Conservation (phyloP, 1,140 invertebrate species). For the Cardiocondyla obscurior region DNA sequence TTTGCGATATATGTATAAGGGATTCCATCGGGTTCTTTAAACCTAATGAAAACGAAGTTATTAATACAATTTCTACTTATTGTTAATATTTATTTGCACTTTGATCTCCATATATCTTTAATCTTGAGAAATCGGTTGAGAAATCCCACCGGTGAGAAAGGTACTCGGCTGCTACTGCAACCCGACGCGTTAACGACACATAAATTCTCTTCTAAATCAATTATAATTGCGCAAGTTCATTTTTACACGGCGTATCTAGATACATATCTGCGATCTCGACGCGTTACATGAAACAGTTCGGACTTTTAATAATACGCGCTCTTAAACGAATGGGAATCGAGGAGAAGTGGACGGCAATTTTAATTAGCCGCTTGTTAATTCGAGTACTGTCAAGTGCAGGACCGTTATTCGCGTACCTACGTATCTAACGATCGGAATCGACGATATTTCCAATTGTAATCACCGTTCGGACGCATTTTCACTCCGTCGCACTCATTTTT, state of each 20-base stretch:
- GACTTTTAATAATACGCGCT: not conserved
- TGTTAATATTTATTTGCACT: not conserved
- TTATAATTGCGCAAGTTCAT: not conserved
- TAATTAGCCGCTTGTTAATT: constrained; percentile 26
- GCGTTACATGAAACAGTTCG: not conserved
- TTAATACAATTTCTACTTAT: not conserved
- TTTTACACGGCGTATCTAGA: not conserved
- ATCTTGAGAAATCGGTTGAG: not conserved
- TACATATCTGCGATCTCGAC: constrained; percentile 1
- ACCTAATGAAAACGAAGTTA: not conserved
- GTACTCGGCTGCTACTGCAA: not conserved
- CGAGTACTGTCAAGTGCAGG: not conserved
- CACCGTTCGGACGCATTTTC: not conserved
- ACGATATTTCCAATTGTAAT: constrained; percentile 14
- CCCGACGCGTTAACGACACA: not conserved
- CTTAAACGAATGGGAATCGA: not conserved
- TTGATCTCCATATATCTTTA: not conserved
- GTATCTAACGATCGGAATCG: not conserved
- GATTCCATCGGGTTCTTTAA: not conserved
- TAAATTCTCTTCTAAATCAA: not conserved
- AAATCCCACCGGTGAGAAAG: not conserved
- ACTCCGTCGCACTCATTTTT: not conserved
- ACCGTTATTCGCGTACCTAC: not conserved
- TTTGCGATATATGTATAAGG: not conserved
- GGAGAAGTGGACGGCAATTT: not conserved